Evolutionary conservation across 1,140 invertebrate genomes (phyloP).

Genomic region (Hylyphantes graminicola): DNA sequence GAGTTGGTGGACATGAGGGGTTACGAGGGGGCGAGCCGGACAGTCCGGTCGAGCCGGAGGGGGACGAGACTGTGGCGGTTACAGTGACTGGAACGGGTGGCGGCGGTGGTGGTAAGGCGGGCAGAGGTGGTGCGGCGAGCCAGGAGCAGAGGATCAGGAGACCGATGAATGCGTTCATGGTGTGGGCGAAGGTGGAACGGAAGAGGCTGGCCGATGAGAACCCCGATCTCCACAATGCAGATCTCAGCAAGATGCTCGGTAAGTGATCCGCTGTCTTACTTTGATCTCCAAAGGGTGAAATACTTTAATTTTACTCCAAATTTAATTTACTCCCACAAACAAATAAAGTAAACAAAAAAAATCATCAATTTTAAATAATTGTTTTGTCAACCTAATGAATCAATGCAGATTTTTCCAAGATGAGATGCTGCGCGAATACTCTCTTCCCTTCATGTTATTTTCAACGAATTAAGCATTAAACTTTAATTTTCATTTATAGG

Average conservation of each 20-base stretch:
- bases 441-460: too few species aligned
- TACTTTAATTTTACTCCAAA: too few species aligned
- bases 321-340: too few species aligned
- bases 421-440: too few species aligned
- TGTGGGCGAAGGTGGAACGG: slow-evolving; percentile 93
- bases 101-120: slow-evolving; percentile 1
- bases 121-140: neutral
- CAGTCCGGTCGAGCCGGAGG: neutral
- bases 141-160: slow-evolving; percentile 87
- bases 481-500: too few species aligned
- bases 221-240: slow-evolving; percentile 93
- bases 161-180: slow-evolving; percentile 91
- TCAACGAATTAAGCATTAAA: too few species aligned
- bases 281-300: too few species aligned
- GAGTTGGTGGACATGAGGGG: slow-evolving; percentile 4
- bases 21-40: slow-evolving; percentile 4
- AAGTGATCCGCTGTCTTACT: slow-evolving; percentile 68
- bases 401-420: too few species aligned
- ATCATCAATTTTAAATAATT: too few species aligned
- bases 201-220: slow-evolving; percentile 94
- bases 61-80: slow-evolving; percentile 9
- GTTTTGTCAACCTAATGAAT: too few species aligned
- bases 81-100: neutral
- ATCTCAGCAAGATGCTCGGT: slow-evolving; percentile 96
- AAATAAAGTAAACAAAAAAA: too few species aligned